A percentile compares a stretch with the other conserved stretches of the same genome.
Conservation (phyloP, 2,888 invertebrate genomes). For the Cetonia aurata region DNA sequence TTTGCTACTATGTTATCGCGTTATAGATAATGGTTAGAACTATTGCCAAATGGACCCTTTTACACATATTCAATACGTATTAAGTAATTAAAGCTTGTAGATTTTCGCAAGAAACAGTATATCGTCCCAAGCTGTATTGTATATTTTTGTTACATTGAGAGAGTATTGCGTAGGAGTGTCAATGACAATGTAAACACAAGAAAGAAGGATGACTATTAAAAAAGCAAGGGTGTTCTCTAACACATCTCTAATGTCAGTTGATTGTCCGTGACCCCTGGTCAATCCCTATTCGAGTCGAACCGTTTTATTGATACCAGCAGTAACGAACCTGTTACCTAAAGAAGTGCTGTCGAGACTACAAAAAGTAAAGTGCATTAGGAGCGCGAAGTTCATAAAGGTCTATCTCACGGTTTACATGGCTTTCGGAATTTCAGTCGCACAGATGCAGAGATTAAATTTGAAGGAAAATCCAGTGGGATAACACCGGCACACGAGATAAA, state of each 20-base stretch:
- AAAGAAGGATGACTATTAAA: constrained; percentile 58
- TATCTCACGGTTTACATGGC: constrained; percentile 17
- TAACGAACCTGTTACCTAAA: constrained; percentile 35
- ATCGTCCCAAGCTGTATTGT: too few species aligned
- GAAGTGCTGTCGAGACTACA: constrained; percentile 20
- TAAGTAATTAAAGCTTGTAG: too few species aligned
- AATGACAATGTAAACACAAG: constrained; percentile 60
- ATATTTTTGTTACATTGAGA: background rate
- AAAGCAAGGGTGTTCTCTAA: constrained; percentile 56
- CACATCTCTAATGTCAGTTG: constrained; percentile 61
- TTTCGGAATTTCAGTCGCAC: constrained; percentile 38
- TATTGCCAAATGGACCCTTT: too few species aligned
- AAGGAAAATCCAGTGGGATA: constrained; percentile 42
- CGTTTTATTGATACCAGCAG: constrained; percentile 58
- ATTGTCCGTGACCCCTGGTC: constrained; percentile 62
- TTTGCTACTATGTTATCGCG: too few species aligned
- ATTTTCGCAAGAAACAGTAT: too few species aligned
- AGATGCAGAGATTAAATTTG: constrained; percentile 43
- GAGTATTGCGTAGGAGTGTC: constrained; percentile 54
- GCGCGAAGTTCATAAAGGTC: constrained; percentile 32
- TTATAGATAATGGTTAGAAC: too few species aligned
- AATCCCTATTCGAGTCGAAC: constrained; percentile 59
- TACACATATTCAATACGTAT: too few species aligned
- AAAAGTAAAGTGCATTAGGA: constrained; percentile 36
- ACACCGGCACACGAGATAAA: constrained; percentile 42